A percentile compares a stretch with the other conserved stretches of the same genome.
Conservation (phyloP, 1,140 invertebrate species). For the Ylistrum balloti region DNA sequence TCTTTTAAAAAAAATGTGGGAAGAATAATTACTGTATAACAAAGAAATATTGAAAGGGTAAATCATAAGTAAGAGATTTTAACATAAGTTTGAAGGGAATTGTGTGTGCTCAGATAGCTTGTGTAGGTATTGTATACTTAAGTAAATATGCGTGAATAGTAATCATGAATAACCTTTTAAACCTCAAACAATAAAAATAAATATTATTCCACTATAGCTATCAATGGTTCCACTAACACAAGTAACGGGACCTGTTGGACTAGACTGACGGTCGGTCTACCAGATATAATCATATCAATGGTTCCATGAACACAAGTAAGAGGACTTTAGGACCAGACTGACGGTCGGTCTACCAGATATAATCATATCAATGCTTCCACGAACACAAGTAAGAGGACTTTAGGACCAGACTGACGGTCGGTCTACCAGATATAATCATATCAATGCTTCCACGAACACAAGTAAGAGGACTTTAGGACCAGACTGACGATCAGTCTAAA, state of each 20-base stretch:
- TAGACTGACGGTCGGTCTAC: not conserved
- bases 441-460: not conserved
- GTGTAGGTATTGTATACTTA: not conserved
- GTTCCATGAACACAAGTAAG: not conserved
- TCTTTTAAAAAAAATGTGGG: too few species aligned
- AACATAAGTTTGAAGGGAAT: not conserved
- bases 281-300: not conserved
- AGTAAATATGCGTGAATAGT: not conserved
- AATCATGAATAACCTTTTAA: not conserved
- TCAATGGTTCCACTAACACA: not conserved
- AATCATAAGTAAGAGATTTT: not conserved
- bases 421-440: not conserved
- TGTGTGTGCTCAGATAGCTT: too few species aligned
- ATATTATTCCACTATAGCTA: not conserved
- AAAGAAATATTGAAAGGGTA: not conserved
- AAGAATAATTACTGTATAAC: too few species aligned
- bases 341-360: not conserved
- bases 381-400: not conserved
- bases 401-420: not conserved
- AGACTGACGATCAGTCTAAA: not conserved
- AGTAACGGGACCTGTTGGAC: not conserved
- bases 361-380: not conserved
- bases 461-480: not conserved
- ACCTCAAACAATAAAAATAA: slow-evolving; percentile 6
- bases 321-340: not conserved